Conservation (phyloP, 2,888 invertebrate species). For the Drosophila atroscutellata region DNA sequence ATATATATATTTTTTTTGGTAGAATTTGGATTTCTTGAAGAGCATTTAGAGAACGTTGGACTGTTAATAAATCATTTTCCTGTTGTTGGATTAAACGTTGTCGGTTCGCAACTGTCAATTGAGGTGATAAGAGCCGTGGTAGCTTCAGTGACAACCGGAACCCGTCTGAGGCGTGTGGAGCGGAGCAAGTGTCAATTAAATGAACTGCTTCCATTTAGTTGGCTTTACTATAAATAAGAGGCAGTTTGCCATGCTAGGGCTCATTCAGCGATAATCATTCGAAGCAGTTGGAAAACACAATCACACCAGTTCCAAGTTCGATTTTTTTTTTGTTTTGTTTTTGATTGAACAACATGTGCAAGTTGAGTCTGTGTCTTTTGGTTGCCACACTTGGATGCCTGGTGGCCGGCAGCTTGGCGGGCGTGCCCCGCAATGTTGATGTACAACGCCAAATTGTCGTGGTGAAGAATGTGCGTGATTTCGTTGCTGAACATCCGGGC, state of each 20-base stretch:
- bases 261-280: constrained; percentile 56
- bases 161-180: constrained; percentile 13
- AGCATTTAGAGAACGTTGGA: constrained; percentile 23
- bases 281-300: constrained; percentile 39
- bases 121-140: constrained; percentile 58
- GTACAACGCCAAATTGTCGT: constrained; percentile 61
- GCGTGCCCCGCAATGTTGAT: constrained; percentile 15
- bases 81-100: constrained; percentile 60
- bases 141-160: constrained; percentile 19
- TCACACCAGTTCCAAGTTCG: background rate
- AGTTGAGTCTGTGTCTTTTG: constrained; percentile 57
- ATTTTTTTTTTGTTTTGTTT: background rate
- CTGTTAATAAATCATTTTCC: background rate
- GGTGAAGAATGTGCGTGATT: constrained; percentile 76
- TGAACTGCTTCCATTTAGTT: constrained; percentile 46
- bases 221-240: constrained; percentile 64
- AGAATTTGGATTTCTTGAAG: constrained; percentile 5
- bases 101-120: constrained; percentile 70
- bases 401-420: constrained; percentile 44
- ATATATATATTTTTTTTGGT: background rate
- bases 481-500: constrained; percentile 73
- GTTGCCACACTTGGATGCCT: constrained; percentile 58
- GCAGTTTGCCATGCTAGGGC: constrained; percentile 20
- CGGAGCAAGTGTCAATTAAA: constrained; percentile 43
- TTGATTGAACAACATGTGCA: constrained; percentile 48